Conservation (phyloP, 2,113 vertebrate species). For the Microtus richardsoni region DNA sequence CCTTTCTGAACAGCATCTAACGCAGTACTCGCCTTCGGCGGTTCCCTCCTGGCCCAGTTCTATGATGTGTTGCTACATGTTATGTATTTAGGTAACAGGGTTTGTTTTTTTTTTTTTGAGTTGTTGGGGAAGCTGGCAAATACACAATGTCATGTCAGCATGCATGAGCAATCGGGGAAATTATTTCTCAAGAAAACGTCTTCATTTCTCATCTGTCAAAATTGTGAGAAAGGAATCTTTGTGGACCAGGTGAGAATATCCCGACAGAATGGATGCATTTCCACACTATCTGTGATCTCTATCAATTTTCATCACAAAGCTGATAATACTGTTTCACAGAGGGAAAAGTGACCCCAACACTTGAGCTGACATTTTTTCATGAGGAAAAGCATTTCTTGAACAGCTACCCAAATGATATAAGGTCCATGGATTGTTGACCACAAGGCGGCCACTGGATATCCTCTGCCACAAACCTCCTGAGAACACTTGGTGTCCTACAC, state of each 20-base stretch:
- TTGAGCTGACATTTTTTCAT: slow-evolving; percentile 2
- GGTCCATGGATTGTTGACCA: neutral
- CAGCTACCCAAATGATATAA: neutral
- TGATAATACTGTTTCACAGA: neutral
- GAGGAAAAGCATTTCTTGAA: neutral
- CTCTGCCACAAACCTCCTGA: neutral
- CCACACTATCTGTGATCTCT: neutral
- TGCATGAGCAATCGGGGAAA: neutral
- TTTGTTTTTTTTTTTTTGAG: slow-evolving; percentile 28
- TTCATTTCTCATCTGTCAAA: slow-evolving; percentile 12
- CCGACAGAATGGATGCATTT: neutral
- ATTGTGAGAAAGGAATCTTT: neutral
- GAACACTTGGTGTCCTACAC: rapidly evolving
- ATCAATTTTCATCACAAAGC: slow-evolving; percentile 5
- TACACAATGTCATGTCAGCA: slow-evolving; percentile 45
- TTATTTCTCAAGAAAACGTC: neutral
- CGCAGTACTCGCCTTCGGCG: neutral
- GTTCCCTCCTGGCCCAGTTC: neutral
- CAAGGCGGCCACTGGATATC: neutral
- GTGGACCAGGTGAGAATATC: neutral
- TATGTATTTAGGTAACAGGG: slow-evolving; percentile 33
- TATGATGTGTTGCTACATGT: neutral
- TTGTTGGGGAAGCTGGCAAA: slow-evolving; percentile 55
- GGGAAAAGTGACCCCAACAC: neutral
- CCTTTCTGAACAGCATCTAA: slow-evolving; percentile 13